Evolutionary conservation across 2,797 vertebrate species (phyloP).

Genomic region (Rhodeus uyekii): DNA sequence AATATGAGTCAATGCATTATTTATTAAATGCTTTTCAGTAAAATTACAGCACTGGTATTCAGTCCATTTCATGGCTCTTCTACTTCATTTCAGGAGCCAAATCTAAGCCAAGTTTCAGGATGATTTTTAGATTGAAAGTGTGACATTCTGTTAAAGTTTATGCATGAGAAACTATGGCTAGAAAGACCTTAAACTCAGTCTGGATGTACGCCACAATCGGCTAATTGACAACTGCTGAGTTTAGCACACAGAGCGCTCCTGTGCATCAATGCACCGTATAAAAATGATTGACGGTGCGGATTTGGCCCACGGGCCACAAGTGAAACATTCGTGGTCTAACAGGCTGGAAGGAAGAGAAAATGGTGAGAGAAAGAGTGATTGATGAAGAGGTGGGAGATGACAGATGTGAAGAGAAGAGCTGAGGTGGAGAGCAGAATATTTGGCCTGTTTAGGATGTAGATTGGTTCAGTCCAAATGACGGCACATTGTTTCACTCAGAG

Average conservation of each 20-base stretch:
- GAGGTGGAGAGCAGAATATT: slow-evolving; percentile 36
- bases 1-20: neutral
- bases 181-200: neutral
- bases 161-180: neutral
- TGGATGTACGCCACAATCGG: no score
- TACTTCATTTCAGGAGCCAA: neutral
- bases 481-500: slow-evolving; percentile 55
- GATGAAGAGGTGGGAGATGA: slow-evolving; percentile 27
- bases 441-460: slow-evolving; percentile 63
- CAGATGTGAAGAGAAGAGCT: slow-evolving; percentile 20
- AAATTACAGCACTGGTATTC: neutral
- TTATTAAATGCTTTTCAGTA: neutral
- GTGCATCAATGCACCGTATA: neutral
- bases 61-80: neutral
- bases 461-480: slow-evolving; percentile 68
- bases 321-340: neutral
- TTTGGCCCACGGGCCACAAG: neutral
- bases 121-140: neutral
- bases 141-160: neutral
- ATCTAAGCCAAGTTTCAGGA: neutral
- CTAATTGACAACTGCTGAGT: neutral
- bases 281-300: neutral
- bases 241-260: neutral
- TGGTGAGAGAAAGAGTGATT: slow-evolving; percentile 3
- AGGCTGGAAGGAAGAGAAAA: slow-evolving; percentile 32